These are phyloP conservation scores for Thereva unica DNA, from an alignment of 2,888 invertebrate species.

Conservation along the genomic window DNA sequence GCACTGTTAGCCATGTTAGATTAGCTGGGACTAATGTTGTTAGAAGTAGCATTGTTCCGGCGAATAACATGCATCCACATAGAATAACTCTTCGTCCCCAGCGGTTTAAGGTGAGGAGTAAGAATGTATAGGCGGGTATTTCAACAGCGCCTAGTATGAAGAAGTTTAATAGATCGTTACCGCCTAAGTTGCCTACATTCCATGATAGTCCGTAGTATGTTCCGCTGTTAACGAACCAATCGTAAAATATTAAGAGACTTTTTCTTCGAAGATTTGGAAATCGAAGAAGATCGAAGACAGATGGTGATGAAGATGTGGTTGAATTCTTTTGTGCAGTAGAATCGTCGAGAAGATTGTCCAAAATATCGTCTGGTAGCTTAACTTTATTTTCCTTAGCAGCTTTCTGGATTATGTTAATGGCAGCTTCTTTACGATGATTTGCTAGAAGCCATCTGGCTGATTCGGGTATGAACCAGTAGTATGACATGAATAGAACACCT, in stretches of 20 bases:
- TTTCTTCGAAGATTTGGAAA: constrained; percentile 70
- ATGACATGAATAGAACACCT: constrained; percentile 67
- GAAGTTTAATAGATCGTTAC: constrained; percentile 78
- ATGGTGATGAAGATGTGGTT: constrained; percentile 29
- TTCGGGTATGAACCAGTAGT: constrained; percentile 65
- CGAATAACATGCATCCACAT: constrained; percentile 69
- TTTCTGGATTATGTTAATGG: constrained; percentile 42
- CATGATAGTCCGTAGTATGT: constrained; percentile 85
- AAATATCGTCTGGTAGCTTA: constrained; percentile 40
- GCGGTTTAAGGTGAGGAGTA: constrained; percentile 61
- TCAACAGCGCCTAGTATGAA: constrained; percentile 75
- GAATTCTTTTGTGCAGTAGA: background rate
- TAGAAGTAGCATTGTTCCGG: constrained; percentile 64
- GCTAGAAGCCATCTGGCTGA: constrained; percentile 58
- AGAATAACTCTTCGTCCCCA: constrained; percentile 69
- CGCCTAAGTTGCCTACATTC: constrained; percentile 77
- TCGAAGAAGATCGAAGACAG: constrained; percentile 66
- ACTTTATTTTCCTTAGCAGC: constrained; percentile 11
- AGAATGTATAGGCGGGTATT: constrained; percentile 59
- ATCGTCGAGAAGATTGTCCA: background rate
- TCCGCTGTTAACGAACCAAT: constrained; percentile 80
- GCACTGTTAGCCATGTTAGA: constrained; percentile 62
- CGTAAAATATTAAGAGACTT: constrained; percentile 72
- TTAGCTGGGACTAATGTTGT: constrained; percentile 64
- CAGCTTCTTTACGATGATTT: constrained; percentile 51